Conservation (phyloP, 2,113 vertebrate species). For the Gallinago undulata region DNA sequence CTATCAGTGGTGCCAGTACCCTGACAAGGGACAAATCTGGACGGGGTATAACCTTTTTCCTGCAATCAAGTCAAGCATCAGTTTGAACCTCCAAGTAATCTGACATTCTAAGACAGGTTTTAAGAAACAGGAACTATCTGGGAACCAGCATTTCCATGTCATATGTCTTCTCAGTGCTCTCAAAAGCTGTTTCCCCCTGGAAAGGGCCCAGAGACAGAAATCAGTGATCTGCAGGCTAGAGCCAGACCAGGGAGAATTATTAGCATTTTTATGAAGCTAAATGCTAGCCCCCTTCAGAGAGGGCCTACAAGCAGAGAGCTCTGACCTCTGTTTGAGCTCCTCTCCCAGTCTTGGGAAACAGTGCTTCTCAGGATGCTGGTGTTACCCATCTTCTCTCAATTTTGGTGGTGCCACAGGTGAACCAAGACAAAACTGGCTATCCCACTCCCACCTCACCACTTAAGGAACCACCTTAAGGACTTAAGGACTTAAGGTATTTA, state of each 20-base stretch:
- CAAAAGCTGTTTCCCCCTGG: background rate
- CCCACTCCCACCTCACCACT: background rate
- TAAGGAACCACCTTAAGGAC: background rate
- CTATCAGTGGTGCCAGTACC: background rate
- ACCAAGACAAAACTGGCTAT: background rate
- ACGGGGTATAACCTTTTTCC: background rate
- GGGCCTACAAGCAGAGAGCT: background rate
- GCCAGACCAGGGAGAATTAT: background rate
- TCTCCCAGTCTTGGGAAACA: background rate
- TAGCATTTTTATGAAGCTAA: accelerated
- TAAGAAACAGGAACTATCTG: background rate
- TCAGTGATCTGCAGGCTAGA: background rate
- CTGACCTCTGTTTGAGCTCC: background rate
- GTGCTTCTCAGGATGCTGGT: background rate
- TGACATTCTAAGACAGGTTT: background rate
- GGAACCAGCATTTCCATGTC: background rate
- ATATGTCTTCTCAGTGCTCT: background rate
- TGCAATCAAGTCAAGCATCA: background rate
- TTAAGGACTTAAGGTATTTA: too few relatives aligned
- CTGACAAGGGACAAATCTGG: background rate
- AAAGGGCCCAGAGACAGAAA: background rate
- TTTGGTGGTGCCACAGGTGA: background rate
- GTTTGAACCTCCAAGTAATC: accelerated
- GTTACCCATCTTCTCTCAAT: background rate
- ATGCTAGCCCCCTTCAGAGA: accelerated